Evolutionary conservation across 2,888 invertebrate genomes (phyloP), one percentile per base, ranked within the genome.

Genomic region (Cantharis rustica): DNA sequence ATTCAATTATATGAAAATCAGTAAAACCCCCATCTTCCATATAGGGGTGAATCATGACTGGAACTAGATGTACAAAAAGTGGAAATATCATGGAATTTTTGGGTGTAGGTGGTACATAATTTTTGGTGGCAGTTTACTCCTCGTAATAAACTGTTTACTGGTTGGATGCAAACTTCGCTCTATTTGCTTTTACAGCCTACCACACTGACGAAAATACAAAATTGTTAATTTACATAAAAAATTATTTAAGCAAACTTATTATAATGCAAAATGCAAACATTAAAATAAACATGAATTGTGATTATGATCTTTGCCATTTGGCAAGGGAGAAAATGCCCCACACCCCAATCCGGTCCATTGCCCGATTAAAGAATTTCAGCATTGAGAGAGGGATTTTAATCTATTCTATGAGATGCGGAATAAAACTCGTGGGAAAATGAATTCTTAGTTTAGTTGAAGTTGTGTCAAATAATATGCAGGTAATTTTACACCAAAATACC

Each of bases 301-400:
- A 47, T 47, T n/a, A 47, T 47, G 70, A 31, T 61, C 16, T 31
- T 15, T 31, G 17, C 20, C 23, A 74, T 31, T 15, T 26, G 69
- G 16, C 20, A 66, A 27, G 74, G 66, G 69, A 64, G 69, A 74
- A 64, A 31, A 62, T 20, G 11, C 63, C 23, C 27, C 15, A 13
- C 61, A 73, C 66, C 71, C 73, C 31, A 76, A 73, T 73, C 76
- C 73, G 73, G 76, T 76, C 70, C 70, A 70, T 68, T 76, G 63
- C 47, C 64, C 68, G n/a, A 68, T 66, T 27, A 69, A 75, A 75
- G 61, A 69, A 31, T 61, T 73, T 68, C 23, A 73, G 61, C 15
- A 68, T 11, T 20, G 15, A 26, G 16, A 69, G 23, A 23, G 69
- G 69, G 69, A 69, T 10, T 16, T 27, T 16, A 31, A 17, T 31